phyloP scores from a whole-genome alignment of 2,113 vertebrate genomes.

The Calypte anna region DNA sequence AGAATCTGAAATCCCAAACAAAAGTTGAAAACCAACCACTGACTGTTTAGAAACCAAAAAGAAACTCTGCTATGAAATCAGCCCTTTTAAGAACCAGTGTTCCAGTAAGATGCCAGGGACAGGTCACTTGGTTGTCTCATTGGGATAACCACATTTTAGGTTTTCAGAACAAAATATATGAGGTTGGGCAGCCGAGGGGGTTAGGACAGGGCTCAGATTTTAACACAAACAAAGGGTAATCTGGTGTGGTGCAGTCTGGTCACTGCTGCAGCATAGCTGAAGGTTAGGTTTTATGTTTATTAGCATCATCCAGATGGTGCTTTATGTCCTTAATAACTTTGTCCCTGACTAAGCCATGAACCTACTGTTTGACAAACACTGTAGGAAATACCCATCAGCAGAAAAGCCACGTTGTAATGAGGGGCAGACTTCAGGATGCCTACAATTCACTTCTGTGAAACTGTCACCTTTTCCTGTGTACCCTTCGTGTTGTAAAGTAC shows the following conservation, averaged over 20 bases:
- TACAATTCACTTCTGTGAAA: conserved; percentile 35
- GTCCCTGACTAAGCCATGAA: conserved; percentile 88
- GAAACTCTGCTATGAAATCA: conserved; percentile 25
- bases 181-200: background rate
- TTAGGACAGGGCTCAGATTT: conserved; percentile 54
- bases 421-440: conserved; percentile 48
- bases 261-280: conserved; percentile 80
- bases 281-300: conserved; percentile 88
- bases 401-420: conserved; percentile 73
- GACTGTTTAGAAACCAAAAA: conserved; percentile 38
- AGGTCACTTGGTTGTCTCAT: background rate
- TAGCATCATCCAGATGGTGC: conserved; percentile 86
- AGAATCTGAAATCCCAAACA: conserved; percentile 60
- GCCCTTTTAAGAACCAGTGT: background rate
- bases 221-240: conserved; percentile 77
- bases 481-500: background rate
- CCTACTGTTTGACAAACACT: conserved; percentile 82
- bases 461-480: conserved; percentile 32
- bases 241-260: conserved; percentile 78
- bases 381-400: conserved; percentile 81
- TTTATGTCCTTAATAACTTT: conserved; percentile 90
- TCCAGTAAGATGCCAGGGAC: conserved; percentile 27
- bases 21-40: conserved; percentile 49
- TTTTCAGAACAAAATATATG: conserved; percentile 32
- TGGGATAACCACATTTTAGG: conserved; percentile 12